Evolutionary conservation across 2,113 vertebrate genomes (phyloP).

Genomic region (Indri indri): DNA sequence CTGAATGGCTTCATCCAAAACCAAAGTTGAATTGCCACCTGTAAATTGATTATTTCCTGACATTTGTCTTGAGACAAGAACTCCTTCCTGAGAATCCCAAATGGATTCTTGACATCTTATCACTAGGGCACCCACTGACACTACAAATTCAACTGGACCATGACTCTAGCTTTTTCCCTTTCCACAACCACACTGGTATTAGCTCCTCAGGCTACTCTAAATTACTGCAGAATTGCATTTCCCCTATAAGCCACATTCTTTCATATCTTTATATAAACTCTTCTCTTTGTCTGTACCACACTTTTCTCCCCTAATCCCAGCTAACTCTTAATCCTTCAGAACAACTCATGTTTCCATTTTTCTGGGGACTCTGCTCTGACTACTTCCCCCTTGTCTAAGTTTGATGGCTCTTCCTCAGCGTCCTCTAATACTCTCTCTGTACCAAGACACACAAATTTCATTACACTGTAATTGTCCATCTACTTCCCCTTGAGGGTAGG

Average conservation of each 20-base stretch:
- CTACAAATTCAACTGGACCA: background rate
- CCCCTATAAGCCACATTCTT: background rate
- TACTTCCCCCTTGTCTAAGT: background rate
- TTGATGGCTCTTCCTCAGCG: background rate
- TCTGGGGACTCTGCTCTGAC: background rate
- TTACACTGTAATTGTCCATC: rapidly evolving
- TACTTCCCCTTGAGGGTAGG: background rate
- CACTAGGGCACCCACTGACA: background rate
- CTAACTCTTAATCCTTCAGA: background rate
- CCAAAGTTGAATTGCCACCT: background rate
- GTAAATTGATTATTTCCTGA: background rate
- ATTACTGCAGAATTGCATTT: rapidly evolving
- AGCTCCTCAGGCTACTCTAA: background rate
- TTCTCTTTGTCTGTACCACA: background rate
- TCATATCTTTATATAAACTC: background rate
- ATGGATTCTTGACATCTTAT: background rate
- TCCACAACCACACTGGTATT: no score
- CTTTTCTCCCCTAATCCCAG: background rate
- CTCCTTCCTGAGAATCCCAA: background rate
- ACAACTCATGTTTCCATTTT: background rate
- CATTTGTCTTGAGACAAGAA: background rate
- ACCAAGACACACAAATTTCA: background rate
- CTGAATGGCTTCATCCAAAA: background rate
- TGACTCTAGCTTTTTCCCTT: background rate
- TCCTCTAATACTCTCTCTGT: background rate